Base-by-base conservation (phyloP, 2,888 invertebrate genomes). In the Pimpla rufipes region DNA sequence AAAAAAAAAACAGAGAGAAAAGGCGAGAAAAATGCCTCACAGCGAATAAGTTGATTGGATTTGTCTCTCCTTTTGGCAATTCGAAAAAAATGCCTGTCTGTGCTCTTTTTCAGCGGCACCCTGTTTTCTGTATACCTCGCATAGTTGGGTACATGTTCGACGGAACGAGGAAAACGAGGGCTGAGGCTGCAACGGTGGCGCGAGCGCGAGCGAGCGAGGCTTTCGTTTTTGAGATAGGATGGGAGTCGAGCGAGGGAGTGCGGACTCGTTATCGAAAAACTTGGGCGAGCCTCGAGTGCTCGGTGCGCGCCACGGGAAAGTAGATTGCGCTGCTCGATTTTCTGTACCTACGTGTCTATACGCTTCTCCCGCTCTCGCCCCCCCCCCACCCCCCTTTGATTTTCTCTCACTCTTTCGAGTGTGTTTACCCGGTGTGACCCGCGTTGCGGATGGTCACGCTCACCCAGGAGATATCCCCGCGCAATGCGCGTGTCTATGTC, bases 311-410 rank as follows among this genome's bases (percentile, higher is more conserved):
- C 59, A 29, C 18, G 23, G 57, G 21, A 74, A 75, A 70, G 78
- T 75, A 45, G 74, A 82, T 79, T 82, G 78, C 62, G 55, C 74
- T 64, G 45, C 70, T 78, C 68, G 62, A 64, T 82, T 74, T 78
- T 74, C 52, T 42, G 57, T 52, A 47, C 21, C 47, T 66, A 62
- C 67, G 73, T 37, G 35, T 64, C 47, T 10, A 40, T 52, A 47
- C 40, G 18, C 16, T 29, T 45, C 10, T 71, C 37, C 50, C 71
- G 21, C 66, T 16, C 16, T 16, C 52, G 4, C 16, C 13, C 37
- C 8, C 40, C 21, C 2, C 11, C n/a, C 21, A 11, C 8, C 35
- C 42, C 29, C 29, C 29, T 29, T 29, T 29, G 29, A 2, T 29
- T 29, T 29, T 71, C 45, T 45, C n/a, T 64, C 29, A 6, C 6